Evolutionary conservation across 2,113 vertebrate species (phyloP), one percentile per base, ranked within the genome.

Genomic region (Polypterus bichir): DNA sequence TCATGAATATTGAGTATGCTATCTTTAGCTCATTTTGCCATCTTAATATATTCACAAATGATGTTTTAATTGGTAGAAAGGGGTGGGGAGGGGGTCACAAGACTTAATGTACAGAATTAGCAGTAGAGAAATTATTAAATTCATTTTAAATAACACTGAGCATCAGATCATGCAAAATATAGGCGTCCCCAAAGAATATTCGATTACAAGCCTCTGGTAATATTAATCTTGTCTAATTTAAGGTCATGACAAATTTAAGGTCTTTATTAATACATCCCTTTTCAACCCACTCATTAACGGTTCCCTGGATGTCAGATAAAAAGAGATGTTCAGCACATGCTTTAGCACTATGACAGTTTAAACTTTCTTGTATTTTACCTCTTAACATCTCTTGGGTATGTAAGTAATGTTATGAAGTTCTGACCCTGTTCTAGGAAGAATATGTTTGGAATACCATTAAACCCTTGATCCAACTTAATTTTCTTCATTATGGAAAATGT

Each of bases 401-500:
- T 58, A 58, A 58, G n/a, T 44, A 45, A 58, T 44, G 56, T 44
- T 45, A 58, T 58, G 27, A 58, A 3, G 11, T 58, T 58, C 56
- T 58, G 27, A 58, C 27, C 48, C 11, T 47, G 46, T 65, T 74
- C 60, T 65, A 64, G 5, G 61, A 67, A 65, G 68, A 65, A 66
- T 64, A 47, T 11, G 51, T 69, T 76, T 49, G 60, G 55, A 52
- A 5, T 7, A 64, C 56, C n/a, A 63, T 70, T 68, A 62, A 65
- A 66, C 51, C 8, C 48, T 69, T 62, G 66, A 72, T 77, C 69
- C 65, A 65, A 54, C 57, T 54, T 70, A 75, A 77, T 77, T 68
- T 75, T 68, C 76, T 70, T 74, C 78, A 74, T 81, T 82, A 78
- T 59, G 47, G 62, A 54, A 4, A 59, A 61, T 51, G 64, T 67